phyloP scores from a whole-genome alignment of 2,113 vertebrate species.

The Montifringilla adamsi region DNA sequence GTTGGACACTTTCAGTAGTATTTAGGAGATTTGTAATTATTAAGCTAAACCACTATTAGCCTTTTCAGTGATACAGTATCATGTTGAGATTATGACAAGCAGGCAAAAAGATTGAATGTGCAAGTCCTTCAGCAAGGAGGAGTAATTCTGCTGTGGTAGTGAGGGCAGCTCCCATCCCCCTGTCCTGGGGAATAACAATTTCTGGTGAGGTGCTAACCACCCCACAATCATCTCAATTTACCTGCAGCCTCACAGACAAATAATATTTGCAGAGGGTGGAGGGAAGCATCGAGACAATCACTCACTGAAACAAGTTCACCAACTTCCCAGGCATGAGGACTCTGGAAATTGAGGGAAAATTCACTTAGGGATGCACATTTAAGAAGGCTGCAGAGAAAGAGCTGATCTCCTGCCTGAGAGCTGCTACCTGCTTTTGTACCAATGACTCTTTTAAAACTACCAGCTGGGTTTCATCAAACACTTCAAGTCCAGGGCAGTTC shows the following conservation, averaged over 20 bases:
- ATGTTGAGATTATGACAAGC: not conserved
- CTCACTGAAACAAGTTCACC: not conserved
- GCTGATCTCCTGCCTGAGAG: not conserved
- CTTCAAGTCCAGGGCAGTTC: not conserved
- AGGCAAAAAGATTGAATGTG: not conserved
- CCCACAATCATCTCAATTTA: not conserved
- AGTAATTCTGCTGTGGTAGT: not conserved
- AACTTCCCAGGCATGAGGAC: no score
- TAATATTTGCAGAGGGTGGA: accelerated
- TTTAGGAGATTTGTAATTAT: not conserved
- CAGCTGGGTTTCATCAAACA: not conserved
- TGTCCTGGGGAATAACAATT: not conserved
- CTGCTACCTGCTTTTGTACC: not conserved
- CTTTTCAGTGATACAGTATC: not conserved
- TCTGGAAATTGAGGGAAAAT: not conserved
- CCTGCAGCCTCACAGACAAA: not conserved
- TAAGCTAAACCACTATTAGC: not conserved
- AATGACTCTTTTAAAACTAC: not conserved
- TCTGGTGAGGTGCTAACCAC: not conserved
- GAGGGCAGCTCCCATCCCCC: not conserved
- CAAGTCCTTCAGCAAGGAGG: not conserved
- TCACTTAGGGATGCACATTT: not conserved
- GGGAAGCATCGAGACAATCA: no score
- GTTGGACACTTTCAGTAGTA: not conserved
- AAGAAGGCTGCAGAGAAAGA: not conserved